Conservation (phyloP, 2,888 invertebrate genomes). For the Phrixothrix hirtus region DNA sequence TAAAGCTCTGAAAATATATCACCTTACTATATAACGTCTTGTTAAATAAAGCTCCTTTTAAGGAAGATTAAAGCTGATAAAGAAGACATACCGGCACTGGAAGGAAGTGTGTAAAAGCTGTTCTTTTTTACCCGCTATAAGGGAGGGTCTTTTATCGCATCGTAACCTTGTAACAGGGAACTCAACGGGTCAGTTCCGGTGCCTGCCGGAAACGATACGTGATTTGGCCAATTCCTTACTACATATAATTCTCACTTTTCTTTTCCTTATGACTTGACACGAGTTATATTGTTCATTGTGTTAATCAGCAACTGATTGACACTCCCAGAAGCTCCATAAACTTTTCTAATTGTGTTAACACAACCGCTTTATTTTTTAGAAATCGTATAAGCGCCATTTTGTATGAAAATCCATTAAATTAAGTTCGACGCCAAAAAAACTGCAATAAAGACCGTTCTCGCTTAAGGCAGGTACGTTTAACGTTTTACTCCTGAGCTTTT, state of each 20-base stretch:
- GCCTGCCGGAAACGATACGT: conserved; percentile 49
- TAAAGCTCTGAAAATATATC: conserved; percentile 27
- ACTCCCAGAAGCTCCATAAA: conserved; percentile 4
- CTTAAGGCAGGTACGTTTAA: conserved; percentile 4
- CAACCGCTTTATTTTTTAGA: too few species aligned
- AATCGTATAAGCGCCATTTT: too few species aligned
- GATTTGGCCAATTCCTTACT: conserved; percentile 50
- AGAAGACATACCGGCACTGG: conserved; percentile 37
- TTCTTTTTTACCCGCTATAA: conserved; percentile 35
- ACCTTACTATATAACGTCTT: conserved; percentile 30
- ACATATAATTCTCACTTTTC: conserved; percentile 30
- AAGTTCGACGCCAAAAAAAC: too few species aligned
- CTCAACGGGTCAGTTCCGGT: conserved; percentile 53
- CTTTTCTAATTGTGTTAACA: conserved; percentile 18
- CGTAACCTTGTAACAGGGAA: conserved; percentile 49
- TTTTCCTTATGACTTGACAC: conserved; percentile 25
- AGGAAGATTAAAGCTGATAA: conserved; percentile 38
- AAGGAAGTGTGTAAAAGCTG: conserved; percentile 39
- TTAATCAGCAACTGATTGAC: conserved; percentile 4
- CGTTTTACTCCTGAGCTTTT: conserved; percentile 15
- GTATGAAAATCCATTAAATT: too few species aligned
- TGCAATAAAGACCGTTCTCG: too few species aligned
- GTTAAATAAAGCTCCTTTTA: conserved; percentile 35
- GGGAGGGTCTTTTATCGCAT: conserved; percentile 51
- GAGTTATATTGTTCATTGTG: conserved; percentile 16